Evolutionary conservation across 1,140 invertebrate species (phyloP).

Genomic region (Ostrea edulis): DNA sequence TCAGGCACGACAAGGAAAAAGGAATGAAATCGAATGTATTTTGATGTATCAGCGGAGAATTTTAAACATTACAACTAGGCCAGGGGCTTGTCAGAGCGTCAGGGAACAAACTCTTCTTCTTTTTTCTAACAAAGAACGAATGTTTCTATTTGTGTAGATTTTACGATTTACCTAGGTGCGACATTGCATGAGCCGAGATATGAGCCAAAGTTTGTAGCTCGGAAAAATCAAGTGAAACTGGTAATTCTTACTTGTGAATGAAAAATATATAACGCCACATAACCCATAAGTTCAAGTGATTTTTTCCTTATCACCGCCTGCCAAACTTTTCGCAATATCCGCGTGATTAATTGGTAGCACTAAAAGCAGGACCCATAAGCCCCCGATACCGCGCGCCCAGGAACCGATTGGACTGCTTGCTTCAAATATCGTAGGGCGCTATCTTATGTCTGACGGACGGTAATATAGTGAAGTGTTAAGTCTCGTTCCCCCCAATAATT

Average conservation of each 20-base stretch:
- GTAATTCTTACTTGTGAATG: conserved; percentile 25
- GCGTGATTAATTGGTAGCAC: conserved; percentile 12
- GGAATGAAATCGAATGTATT: conserved; percentile 14
- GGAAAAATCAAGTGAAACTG: conserved; percentile 25
- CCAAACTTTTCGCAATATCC: conserved; percentile 32
- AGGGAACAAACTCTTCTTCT: too few relatives aligned
- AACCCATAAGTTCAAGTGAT: conserved; percentile 15
- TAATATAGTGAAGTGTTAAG: conserved; percentile 34
- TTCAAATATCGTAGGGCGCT: neutral
- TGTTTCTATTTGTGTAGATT: neutral
- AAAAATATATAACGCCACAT: conserved; percentile 26
- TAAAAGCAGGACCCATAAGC: conserved; percentile 16
- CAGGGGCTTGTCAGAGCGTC: neutral
- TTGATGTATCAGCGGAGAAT: conserved; percentile 8
- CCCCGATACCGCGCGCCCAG: neutral
- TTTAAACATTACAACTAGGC: conserved; percentile 15
- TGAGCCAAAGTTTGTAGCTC: conserved; percentile 23
- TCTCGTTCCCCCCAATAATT: conserved; percentile 8
- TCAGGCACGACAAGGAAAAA: conserved; percentile 22
- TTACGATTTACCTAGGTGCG: neutral
- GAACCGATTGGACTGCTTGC: neutral
- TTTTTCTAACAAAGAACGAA: neutral
- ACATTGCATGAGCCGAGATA: neutral
- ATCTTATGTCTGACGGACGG: conserved; percentile 3
- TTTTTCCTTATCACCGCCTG: conserved; percentile 10